Evolutionary conservation across 2,113 vertebrate species (phyloP), one percentile per base, ranked within the genome.

Genomic region (Clinocottus analis): DNA sequence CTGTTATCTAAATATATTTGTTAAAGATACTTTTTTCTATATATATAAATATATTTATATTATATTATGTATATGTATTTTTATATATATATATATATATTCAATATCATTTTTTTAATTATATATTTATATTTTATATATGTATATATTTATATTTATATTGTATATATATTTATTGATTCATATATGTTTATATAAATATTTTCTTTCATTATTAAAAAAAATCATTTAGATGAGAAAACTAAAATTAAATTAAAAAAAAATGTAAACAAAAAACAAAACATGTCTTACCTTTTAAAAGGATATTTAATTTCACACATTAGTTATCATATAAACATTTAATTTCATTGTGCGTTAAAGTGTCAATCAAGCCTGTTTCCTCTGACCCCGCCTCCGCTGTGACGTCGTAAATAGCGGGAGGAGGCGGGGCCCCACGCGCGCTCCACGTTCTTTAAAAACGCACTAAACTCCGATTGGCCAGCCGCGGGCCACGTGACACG

Each of bases 401-500:
- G 88, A 93, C 93, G 89, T 80, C 4, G 0, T 1, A n/a, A 7
- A 37, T 47, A 14, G 72, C 75, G 82, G 12, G 39, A 12, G 2
- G 11, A 0, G 39, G 39, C 11, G 39, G 29, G 29, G 29, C 29
- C 4, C 29, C 29, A 31, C 83, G 88, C 85, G 91, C 84, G 7
- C 3, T 55, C n/a, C 49, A 27, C 58, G 60, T 53, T 37, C 2
- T 5, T 55, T 77, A 9, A 33, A 59, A 85, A 72, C 89, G 82
- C 81, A 85, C 55, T 62, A 2, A 1, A 0, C 10, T 6, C 0
- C 16, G 77, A 91, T 47, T 19, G 45, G 45, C 45, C 45, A 19
- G 6, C 25, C 11, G 12, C 60, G 0, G 0, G 0, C 31, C 93
- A 90, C 65, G 85, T 94, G 94, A 90, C 49, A 0, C 0, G 0